phyloP scores from a whole-genome alignment of 2,797 vertebrate genomes.

The Acanthornis magna region DNA sequence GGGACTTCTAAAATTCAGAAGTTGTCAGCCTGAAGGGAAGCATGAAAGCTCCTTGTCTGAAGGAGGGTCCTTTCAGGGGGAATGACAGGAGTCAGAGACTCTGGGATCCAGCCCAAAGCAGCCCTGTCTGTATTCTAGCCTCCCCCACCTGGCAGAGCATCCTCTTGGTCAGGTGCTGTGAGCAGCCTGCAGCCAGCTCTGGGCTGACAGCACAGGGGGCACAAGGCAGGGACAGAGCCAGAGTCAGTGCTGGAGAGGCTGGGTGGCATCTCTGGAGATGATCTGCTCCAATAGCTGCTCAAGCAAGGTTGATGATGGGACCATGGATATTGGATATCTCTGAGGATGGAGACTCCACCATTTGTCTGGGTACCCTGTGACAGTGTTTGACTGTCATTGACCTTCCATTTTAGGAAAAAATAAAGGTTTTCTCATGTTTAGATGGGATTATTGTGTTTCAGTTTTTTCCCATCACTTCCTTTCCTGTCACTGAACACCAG shows the following conservation, averaged over 20 bases:
- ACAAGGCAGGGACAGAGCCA: background rate
- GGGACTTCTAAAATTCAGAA: background rate
- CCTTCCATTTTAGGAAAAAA: background rate
- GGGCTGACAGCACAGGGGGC: background rate
- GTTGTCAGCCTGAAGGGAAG: background rate
- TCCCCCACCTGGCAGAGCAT: background rate
- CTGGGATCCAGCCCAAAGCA: background rate
- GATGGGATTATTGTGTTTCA: background rate
- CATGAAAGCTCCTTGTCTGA: background rate
- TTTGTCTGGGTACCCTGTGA: background rate
- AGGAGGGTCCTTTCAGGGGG: background rate
- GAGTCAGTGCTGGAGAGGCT: background rate
- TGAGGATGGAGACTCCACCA: background rate
- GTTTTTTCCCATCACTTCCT: background rate
- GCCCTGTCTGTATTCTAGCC: too few relatives aligned
- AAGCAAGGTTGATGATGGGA: rapidly evolving
- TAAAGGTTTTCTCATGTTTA: background rate
- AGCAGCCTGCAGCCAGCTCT: background rate
- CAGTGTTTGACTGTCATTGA: background rate
- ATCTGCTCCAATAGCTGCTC: background rate
- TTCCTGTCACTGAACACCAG: background rate
- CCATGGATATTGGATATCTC: background rate
- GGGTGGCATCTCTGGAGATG: background rate
- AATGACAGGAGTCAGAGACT: background rate
- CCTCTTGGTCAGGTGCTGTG: rapidly evolving